These are phyloP conservation scores for Stomatorhinus walkeri DNA, from an alignment of 2,797 vertebrate genomes.

Conservation along the genomic window DNA sequence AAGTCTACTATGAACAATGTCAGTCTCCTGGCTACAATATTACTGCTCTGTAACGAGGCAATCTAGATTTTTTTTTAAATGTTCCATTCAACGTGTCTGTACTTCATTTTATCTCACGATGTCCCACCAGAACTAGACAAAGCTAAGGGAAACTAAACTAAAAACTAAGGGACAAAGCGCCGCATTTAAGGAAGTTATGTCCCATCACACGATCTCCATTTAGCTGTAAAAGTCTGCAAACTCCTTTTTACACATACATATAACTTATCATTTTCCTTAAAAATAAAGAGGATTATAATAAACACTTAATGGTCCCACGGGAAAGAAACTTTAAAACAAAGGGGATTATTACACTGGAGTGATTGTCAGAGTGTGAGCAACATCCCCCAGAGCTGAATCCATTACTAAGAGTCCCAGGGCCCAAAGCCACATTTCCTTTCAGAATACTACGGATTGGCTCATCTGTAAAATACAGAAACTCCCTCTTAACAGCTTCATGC, in stretches of 20 bases:
- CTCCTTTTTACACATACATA: not conserved
- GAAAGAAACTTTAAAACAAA: constrained; percentile 36
- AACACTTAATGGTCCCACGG: constrained; percentile 47
- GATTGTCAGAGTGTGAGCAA: constrained; percentile 26
- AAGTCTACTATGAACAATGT: not conserved
- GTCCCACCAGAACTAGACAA: not conserved
- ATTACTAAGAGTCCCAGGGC: not conserved
- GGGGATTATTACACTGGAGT: constrained; percentile 26
- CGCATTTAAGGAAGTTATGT: not conserved
- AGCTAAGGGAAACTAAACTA: not conserved
- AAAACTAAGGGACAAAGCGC: not conserved
- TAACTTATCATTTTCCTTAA: constrained; percentile 16
- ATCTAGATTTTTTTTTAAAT: not conserved
- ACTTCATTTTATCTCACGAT: not conserved
- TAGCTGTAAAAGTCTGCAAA: not conserved
- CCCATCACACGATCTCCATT: not conserved
- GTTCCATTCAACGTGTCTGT: not conserved
- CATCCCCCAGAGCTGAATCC: constrained; percentile 25
- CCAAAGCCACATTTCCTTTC: not conserved
- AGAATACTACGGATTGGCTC: not conserved
- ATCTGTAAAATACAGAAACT: not conserved
- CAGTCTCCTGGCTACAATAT: not conserved
- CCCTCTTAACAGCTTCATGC: not conserved
- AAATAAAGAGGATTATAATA: constrained; percentile 17
- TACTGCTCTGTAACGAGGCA: not conserved